These are phyloP conservation scores for Cryptoprocta ferox DNA, from an alignment of 2,797 vertebrate genomes.

Conservation along the genomic window DNA sequence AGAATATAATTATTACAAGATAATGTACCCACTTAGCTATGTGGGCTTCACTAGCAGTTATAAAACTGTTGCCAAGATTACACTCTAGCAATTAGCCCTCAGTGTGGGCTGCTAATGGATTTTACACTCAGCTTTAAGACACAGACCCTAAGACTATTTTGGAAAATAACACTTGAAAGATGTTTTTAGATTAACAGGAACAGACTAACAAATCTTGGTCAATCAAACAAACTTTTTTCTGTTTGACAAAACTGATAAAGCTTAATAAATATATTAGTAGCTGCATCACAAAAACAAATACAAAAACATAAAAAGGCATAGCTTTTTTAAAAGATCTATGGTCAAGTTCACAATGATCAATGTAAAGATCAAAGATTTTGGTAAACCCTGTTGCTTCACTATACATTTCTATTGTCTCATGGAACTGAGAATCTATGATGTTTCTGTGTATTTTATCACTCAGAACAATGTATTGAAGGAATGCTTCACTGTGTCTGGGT, in stretches of 20 bases:
- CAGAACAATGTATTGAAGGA: background rate
- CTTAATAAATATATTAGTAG: background rate
- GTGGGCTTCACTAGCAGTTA: slow-evolving; percentile 29
- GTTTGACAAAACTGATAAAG: slow-evolving; percentile 36
- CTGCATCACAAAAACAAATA: background rate
- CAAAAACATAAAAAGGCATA: background rate
- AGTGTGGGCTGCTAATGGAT: slow-evolving; percentile 38
- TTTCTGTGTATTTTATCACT: slow-evolving; percentile 10
- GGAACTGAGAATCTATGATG: background rate
- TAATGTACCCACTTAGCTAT: slow-evolving; percentile 18
- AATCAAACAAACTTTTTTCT: slow-evolving; percentile 8
- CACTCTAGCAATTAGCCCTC: slow-evolving; percentile 54
- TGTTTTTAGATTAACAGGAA: slow-evolving; percentile 39
- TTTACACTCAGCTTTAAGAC: slow-evolving; percentile 44
- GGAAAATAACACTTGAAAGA: slow-evolving; percentile 40
- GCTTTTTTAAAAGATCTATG: background rate
- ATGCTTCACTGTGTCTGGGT: background rate
- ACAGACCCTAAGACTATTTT: background rate
- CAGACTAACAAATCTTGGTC: slow-evolving; percentile 23
- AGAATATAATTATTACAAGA: slow-evolving; percentile 59
- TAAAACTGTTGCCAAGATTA: slow-evolving; percentile 61
- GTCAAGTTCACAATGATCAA: background rate
- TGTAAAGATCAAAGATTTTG: background rate
- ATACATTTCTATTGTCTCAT: background rate
- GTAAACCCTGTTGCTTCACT: background rate